Evolutionary conservation across 2,888 invertebrate genomes (phyloP).

Genomic region (Pyrrhosoma nymphula): DNA sequence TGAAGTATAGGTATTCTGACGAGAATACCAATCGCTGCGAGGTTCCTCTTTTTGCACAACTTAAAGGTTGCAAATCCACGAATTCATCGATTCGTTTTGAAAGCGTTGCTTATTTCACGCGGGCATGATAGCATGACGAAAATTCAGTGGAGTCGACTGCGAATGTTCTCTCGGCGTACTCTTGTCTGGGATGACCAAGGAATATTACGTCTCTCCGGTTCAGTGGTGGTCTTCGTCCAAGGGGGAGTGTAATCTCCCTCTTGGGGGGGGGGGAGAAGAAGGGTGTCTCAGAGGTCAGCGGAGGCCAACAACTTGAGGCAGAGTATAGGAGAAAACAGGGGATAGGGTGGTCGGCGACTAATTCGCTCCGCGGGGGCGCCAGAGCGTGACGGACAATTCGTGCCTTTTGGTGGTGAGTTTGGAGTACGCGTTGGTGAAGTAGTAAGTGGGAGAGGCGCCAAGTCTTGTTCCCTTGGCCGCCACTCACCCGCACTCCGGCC

Average conservation of each 20-base stretch:
- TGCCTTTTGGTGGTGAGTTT: not conserved
- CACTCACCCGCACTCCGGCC: not conserved
- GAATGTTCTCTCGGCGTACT: no score
- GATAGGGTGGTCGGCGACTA: not conserved
- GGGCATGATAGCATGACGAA: no score
- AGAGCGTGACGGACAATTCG: conserved; percentile 13
- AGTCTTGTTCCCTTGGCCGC: not conserved
- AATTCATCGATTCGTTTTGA: no score
- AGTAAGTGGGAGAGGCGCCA: not conserved
- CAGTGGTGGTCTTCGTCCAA: not conserved
- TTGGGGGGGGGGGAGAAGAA: not conserved
- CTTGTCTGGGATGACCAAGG: no score
- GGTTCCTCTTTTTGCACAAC: no score
- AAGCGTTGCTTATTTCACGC: no score
- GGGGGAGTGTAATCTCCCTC: not conserved
- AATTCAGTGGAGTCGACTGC: no score
- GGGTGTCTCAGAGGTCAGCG: not conserved
- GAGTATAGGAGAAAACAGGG: not conserved
- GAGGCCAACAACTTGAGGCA: not conserved
- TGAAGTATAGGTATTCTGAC: no score
- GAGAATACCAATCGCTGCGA: no score
- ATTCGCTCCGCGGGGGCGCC: not conserved
- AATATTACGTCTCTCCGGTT: no score
- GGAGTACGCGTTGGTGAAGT: not conserved
- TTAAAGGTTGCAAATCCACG: no score